Conservation (phyloP, 2,888 invertebrate genomes). For the Nomada goodeniana region DNA sequence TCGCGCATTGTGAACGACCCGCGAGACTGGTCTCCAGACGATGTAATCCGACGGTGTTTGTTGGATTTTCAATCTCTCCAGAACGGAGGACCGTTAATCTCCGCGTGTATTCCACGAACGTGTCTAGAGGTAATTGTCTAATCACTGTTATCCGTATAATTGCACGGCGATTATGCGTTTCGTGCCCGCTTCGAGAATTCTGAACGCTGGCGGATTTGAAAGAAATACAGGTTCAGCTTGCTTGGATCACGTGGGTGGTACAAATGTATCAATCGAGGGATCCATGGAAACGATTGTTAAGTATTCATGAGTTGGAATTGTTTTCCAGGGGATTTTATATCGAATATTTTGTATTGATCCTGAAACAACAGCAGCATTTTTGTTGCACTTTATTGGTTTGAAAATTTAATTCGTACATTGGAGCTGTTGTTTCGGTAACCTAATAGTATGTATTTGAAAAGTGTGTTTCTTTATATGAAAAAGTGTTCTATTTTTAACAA, state of each 20-base stretch:
- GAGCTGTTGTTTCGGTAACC: no score
- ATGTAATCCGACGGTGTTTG: neutral
- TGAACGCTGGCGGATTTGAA: neutral
- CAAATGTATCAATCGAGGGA: neutral
- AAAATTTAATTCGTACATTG: no score
- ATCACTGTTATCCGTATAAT: constrained; percentile 30
- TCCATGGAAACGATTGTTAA: neutral
- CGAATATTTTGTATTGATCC: no score
- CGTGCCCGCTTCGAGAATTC: constrained; percentile 4
- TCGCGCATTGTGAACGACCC: constrained; percentile 29
- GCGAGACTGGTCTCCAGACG: neutral
- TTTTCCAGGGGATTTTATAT: no score
- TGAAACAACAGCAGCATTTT: no score
- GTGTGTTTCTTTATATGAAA: no score
- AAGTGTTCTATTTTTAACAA: no score
- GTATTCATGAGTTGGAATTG: no score
- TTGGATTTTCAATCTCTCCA: constrained; percentile 20
- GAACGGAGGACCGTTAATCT: constrained; percentile 9
- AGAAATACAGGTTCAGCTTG: neutral
- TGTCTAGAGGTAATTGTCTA: constrained; percentile 28
- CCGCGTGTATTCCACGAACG: constrained; percentile 2
- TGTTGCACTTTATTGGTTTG: no score
- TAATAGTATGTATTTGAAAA: no score
- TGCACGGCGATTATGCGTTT: constrained; percentile 12
- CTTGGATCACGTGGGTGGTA: neutral